Percentiles rank a stretch among this genome's conserved stretches.
Evolutionary conservation across 2,888 invertebrate species (phyloP).

Genomic region (Drosophila anceps): DNA sequence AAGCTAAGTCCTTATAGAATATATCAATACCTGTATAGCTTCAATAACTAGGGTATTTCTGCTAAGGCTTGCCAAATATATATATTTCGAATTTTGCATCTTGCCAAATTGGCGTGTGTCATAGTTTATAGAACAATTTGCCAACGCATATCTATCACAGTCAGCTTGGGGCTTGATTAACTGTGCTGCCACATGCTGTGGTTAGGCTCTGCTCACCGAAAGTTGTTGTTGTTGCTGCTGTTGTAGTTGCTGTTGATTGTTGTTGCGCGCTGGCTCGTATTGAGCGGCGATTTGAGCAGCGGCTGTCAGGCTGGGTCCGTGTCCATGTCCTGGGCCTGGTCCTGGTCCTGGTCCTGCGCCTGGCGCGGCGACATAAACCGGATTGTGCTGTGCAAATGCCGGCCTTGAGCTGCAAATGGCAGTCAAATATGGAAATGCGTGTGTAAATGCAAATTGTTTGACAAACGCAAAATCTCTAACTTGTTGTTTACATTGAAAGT

Average conservation of each 20-base stretch:
- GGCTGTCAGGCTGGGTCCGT: conserved; percentile 41
- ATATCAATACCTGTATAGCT: background rate
- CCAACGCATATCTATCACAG: background rate
- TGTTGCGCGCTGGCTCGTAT: conserved; percentile 82
- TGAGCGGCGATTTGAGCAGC: conserved; percentile 84
- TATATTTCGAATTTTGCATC: background rate
- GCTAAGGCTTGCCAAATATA: background rate
- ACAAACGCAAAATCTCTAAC: background rate
- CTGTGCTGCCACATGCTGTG: conserved; percentile 22
- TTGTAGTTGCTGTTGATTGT: conserved; percentile 55
- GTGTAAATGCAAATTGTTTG: conserved; percentile 25
- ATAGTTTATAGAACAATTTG: conserved; percentile 2
- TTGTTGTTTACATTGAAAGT: conserved; percentile 18
- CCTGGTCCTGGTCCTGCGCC: conserved; percentile 22
- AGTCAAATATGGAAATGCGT: conserved; percentile 24
- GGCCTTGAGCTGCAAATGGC: conserved; percentile 62
- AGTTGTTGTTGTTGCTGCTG: conserved; percentile 47
- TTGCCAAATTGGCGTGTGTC: conserved; percentile 1
- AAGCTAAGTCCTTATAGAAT: too few relatives aligned
- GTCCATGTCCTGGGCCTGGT: conserved; percentile 19
- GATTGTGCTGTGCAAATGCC: conserved; percentile 65
- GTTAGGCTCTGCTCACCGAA: conserved; percentile 59
- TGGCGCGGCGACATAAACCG: conserved; percentile 72
- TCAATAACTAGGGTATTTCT: background rate
- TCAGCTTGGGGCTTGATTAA: conserved; percentile 9